A percentile compares a stretch with the other conserved stretches of the same genome.
These are phyloP conservation scores for Pemphigus obesinymphae DNA, from an alignment of 1,140 invertebrate genomes.

Conservation along the genomic window DNA sequence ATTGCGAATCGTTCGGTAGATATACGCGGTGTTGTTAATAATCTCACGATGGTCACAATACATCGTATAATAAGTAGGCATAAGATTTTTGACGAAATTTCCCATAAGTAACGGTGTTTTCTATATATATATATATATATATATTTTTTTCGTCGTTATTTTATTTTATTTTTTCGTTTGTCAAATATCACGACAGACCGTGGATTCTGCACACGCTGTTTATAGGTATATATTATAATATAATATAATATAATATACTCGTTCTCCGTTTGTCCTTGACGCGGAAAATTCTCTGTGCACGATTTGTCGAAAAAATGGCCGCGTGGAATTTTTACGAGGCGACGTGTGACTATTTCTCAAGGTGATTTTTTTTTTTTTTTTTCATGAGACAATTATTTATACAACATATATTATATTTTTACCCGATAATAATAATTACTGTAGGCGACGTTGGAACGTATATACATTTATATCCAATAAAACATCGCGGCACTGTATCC, in stretches of 20 bases:
- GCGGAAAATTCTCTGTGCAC: not conserved
- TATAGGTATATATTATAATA: no score
- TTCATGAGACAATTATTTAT: no score
- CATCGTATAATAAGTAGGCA: not conserved
- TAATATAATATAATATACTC: no score
- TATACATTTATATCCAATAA: no score
- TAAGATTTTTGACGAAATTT: not conserved
- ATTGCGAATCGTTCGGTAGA: not conserved
- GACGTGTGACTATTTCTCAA: slow-evolving; percentile 2
- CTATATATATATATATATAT: not conserved
- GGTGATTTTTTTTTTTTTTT: not conserved
- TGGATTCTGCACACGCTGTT: slow-evolving; percentile 9
- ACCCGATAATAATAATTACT: no score
- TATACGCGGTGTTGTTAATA: not conserved
- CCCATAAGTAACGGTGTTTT: not conserved
- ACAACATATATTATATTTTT: no score
- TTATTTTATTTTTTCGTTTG: no score
- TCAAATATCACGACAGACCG: not conserved
- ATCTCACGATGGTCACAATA: no score
- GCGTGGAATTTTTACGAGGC: slow-evolving; percentile 2
- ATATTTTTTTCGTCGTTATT: not conserved
- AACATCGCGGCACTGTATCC: no score
- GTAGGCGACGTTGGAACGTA: no score
- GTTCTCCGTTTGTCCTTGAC: slow-evolving; percentile 14
- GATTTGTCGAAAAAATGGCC: not conserved